Conservation (phyloP, 2,888 invertebrate species). For the Microctonus aethiopoides region DNA sequence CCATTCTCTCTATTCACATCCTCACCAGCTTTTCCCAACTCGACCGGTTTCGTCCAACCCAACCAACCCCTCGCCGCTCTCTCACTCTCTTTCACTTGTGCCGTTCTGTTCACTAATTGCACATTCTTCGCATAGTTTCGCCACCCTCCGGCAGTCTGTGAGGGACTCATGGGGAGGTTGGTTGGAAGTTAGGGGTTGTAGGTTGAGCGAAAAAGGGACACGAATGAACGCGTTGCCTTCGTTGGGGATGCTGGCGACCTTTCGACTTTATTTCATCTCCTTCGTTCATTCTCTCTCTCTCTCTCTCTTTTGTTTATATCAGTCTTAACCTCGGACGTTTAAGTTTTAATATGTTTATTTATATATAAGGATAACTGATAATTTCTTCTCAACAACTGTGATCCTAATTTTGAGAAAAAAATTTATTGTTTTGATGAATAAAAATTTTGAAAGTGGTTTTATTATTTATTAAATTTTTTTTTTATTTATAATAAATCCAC, state of each 20-base stretch:
- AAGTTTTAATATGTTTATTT: not conserved
- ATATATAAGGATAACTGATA: no score
- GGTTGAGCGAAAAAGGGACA: constrained; percentile 31
- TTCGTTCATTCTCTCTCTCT: constrained; percentile 44
- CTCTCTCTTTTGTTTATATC: constrained; percentile 33
- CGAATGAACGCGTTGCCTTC: constrained; percentile 36
- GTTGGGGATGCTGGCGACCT: constrained; percentile 24
- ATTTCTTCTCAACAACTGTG: no score
- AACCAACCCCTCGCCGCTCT: constrained; percentile 9
- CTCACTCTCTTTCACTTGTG: constrained; percentile 51
- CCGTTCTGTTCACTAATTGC: constrained; percentile 91
- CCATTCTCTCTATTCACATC: not conserved
- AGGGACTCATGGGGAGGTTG: constrained; percentile 30
- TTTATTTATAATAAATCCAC: no score
- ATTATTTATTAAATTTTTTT: no score
- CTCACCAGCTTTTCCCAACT: constrained; percentile 21
- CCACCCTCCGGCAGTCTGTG: constrained; percentile 65
- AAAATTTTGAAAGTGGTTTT: no score
- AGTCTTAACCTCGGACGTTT: no score
- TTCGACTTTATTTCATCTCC: constrained; percentile 32
- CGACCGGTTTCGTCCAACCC: constrained; percentile 22
- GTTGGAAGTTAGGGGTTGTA: no score
- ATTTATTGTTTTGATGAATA: no score
- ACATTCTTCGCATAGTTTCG: constrained; percentile 97
- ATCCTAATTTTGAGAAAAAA: no score